Percentiles rank a stretch among this genome's conserved stretches.
These are phyloP conservation scores for Polia nebulosa DNA, from an alignment of 2,888 invertebrate species.

Conservation along the genomic window DNA sequence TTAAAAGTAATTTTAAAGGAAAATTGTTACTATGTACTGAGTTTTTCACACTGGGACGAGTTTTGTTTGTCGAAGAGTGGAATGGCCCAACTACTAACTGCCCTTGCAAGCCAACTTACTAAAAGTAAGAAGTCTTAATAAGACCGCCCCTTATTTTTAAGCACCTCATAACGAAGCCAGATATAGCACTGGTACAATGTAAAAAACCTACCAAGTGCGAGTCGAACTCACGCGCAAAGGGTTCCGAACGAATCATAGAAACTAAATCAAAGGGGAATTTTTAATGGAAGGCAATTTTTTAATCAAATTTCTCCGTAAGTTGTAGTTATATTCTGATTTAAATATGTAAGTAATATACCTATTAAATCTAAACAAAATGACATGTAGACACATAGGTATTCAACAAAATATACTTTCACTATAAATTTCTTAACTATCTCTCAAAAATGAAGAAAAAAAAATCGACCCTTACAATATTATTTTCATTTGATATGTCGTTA, in stretches of 20 bases:
- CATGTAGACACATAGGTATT: too few relatives aligned
- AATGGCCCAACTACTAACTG: slow-evolving; percentile 12
- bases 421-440: too few relatives aligned
- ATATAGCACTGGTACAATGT: slow-evolving; percentile 7
- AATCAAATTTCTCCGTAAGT: too few relatives aligned
- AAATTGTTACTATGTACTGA: neutral
- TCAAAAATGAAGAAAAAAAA: too few relatives aligned
- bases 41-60: neutral
- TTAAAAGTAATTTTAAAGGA: neutral
- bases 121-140: slow-evolving; percentile 53
- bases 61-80: neutral
- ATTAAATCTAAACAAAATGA: too few relatives aligned
- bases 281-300: too few relatives aligned
- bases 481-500: too few relatives aligned
- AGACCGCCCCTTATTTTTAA: slow-evolving; percentile 52
- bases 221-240: neutral
- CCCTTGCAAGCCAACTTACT: slow-evolving; percentile 14
- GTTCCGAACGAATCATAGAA: neutral
- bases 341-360: too few relatives aligned
- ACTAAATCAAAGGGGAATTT: too few relatives aligned
- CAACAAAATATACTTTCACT: too few relatives aligned
- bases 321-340: too few relatives aligned
- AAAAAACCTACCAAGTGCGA: slow-evolving; percentile 6
- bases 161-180: slow-evolving; percentile 46
- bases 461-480: too few relatives aligned